These are phyloP conservation scores for Coleophora deauratella DNA, from an alignment of 2,888 invertebrate species.

Conservation along the genomic window DNA sequence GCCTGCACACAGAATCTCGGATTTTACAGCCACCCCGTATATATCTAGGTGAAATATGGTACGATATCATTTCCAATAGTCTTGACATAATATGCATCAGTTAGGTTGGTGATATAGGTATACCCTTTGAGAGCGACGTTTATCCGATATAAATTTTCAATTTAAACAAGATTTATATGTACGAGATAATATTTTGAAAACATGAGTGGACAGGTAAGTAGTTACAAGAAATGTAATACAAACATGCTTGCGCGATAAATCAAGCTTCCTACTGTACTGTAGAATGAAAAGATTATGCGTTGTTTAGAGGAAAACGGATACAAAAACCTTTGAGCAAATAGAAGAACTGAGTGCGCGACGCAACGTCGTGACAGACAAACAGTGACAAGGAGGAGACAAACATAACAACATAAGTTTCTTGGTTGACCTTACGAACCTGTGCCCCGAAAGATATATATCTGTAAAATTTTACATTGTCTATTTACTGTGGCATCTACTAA, in stretches of 20 bases:
- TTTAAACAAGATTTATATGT: conserved; percentile 7
- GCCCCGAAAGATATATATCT: no score
- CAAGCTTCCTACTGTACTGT: conserved; percentile 7
- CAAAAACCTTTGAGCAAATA: conserved; percentile 15
- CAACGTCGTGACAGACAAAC: conserved; percentile 14
- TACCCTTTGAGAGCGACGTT: conserved; percentile 20
- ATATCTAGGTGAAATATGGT: conserved; percentile 48
- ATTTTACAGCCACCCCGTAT: conserved; percentile 50
- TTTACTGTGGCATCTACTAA: no score
- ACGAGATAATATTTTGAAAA: no score
- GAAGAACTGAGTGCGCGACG: conserved; percentile 15
- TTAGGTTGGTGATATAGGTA: conserved; percentile 22
- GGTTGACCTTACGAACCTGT: background rate
- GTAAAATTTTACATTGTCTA: no score
- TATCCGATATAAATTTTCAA: conserved; percentile 23
- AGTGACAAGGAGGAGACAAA: conserved; percentile 13
- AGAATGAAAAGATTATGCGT: conserved; percentile 17
- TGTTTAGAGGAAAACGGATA: conserved; percentile 24
- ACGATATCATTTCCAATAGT: conserved; percentile 44
- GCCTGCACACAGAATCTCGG: conserved; percentile 45
- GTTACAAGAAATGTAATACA: no score
- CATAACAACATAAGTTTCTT: conserved; percentile 11
- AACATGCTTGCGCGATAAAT: no score
- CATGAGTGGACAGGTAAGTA: no score
- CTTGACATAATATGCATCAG: conserved; percentile 29